Evolutionary conservation across 2,113 vertebrate genomes (phyloP).

Genomic region (Ornithorhynchus anatinus): DNA sequence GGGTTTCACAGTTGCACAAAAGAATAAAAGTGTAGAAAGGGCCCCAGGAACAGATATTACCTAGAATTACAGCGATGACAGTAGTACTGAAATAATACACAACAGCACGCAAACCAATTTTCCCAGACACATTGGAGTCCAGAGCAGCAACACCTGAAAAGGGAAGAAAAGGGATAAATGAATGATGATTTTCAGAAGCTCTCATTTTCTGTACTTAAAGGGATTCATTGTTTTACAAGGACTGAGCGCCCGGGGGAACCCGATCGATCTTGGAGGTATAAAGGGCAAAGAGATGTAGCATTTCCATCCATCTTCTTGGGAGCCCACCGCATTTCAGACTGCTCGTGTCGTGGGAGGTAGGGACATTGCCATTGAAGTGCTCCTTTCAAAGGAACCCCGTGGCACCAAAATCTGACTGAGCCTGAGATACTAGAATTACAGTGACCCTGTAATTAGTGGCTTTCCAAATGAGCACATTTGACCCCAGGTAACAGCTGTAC

Average conservation of each 20-base stretch:
- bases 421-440: too few species aligned
- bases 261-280: neutral
- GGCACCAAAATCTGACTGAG: too few species aligned
- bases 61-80: constrained; percentile 88
- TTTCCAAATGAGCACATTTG: neutral
- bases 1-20: neutral
- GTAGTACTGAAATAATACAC: constrained; percentile 95
- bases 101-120: constrained; percentile 90
- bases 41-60: constrained; percentile 69
- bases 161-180: constrained; percentile 6
- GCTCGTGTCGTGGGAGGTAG: too few species aligned
- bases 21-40: constrained; percentile 5
- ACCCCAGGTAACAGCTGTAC: neutral
- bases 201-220: neutral
- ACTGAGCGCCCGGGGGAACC: neutral
- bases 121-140: constrained; percentile 92
- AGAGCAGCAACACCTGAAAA: constrained; percentile 89
- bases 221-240: neutral
- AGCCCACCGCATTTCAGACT: too few species aligned
- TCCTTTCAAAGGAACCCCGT: too few species aligned
- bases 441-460: too few species aligned
- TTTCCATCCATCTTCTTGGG: neutral
- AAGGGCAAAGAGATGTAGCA: neutral
- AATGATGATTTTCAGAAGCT: neutral
- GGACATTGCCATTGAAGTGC: too few species aligned